phyloP scores from a whole-genome alignment of 2,888 invertebrate species.

The Drosophila atroscutellata region DNA sequence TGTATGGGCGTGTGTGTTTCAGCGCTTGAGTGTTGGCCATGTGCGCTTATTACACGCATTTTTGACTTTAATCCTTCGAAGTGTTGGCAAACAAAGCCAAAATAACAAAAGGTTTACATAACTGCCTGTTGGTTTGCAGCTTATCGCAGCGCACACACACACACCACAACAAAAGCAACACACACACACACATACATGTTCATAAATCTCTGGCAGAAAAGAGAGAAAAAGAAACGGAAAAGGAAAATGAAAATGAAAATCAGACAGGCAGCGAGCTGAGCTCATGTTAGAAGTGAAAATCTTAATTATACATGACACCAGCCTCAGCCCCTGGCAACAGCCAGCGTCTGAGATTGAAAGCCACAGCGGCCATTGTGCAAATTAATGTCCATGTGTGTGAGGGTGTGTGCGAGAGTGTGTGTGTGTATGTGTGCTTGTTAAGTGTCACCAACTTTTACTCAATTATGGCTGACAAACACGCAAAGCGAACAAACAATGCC shows the following conservation, averaged over 20 bases:
- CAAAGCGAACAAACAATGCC: slow-evolving; percentile 61
- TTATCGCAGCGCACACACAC: slow-evolving; percentile 54
- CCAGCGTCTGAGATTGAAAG: slow-evolving; percentile 67
- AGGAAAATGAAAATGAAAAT: slow-evolving; percentile 6
- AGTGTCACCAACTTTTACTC: slow-evolving; percentile 74
- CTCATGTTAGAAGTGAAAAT: slow-evolving; percentile 73
- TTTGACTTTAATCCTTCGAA: slow-evolving; percentile 78
- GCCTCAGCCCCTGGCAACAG: slow-evolving; percentile 44
- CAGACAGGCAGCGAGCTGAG: slow-evolving; percentile 44
- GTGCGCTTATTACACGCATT: slow-evolving; percentile 80
- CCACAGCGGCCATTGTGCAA: slow-evolving; percentile 64
- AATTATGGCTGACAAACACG: slow-evolving; percentile 71
- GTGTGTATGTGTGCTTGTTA: slow-evolving; percentile 50
- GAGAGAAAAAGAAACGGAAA: slow-evolving; percentile 9
- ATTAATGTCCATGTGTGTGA: slow-evolving; percentile 24
- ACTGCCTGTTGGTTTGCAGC: slow-evolving; percentile 74
- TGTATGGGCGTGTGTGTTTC: slow-evolving; percentile 32
- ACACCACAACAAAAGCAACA: neutral
- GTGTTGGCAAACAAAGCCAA: slow-evolving; percentile 76
- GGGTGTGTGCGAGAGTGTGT: neutral
- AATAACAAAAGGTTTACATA: slow-evolving; percentile 78
- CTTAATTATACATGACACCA: slow-evolving; percentile 78
- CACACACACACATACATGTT: slow-evolving; percentile 20
- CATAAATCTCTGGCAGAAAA: slow-evolving; percentile 60
- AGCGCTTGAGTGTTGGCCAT: slow-evolving; percentile 58